Conservation (phyloP, 1,140 invertebrate genomes). For the Brachionus asplanchnoidis region DNA sequence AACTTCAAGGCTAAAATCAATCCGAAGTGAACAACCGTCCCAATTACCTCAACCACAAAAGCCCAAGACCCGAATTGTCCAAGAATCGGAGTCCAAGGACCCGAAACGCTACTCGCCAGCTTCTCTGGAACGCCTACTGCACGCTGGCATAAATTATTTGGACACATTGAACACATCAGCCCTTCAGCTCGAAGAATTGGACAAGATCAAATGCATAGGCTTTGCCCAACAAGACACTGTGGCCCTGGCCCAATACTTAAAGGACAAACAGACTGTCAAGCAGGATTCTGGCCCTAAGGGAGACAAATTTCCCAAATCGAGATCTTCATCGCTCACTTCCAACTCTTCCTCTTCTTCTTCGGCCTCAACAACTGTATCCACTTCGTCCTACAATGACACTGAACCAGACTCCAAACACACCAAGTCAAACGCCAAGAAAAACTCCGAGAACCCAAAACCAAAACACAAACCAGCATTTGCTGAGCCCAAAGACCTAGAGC, state of each 20-base stretch:
- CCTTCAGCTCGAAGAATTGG: conserved; percentile 51
- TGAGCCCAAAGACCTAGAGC: neutral
- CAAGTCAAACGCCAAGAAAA: neutral
- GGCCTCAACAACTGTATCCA: conserved; percentile 40
- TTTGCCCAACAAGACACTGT: conserved; percentile 57
- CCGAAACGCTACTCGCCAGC: conserved; percentile 48
- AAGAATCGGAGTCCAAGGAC: neutral
- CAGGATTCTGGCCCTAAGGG: neutral
- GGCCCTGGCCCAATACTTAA: conserved; percentile 54
- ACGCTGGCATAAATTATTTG: conserved; percentile 51
- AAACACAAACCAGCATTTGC: neutral
- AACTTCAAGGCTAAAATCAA: neutral
- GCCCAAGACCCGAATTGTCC: neutral
- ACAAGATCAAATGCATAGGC: conserved; percentile 51
- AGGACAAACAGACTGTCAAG: conserved; percentile 46
- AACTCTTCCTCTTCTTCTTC: conserved; percentile 48
- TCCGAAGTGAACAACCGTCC: neutral
- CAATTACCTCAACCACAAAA: neutral
- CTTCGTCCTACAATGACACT: conserved; percentile 13
- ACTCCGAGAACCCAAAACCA: neutral
- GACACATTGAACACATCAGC: conserved; percentile 54
- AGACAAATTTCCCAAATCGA: conserved; percentile 2
- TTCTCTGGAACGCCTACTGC: conserved; percentile 49
- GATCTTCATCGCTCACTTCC: neutral
- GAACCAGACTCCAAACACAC: neutral